Evolutionary conservation across 2,797 vertebrate genomes (phyloP).

Genomic region (Thaleichthys pacificus): DNA sequence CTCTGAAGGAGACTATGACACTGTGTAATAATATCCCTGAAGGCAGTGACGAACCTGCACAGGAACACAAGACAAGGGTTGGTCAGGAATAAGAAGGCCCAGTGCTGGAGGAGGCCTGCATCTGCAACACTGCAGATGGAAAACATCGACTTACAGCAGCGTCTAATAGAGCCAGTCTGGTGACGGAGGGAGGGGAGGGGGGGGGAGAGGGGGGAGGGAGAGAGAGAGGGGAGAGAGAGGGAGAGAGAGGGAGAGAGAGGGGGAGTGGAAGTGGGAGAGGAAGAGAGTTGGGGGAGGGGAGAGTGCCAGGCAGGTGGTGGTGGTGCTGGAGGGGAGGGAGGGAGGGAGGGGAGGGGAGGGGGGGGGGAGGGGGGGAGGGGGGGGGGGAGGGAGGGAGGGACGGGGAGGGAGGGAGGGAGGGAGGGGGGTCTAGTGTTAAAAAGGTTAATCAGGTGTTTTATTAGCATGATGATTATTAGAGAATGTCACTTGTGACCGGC

Average conservation of each 20-base stretch:
- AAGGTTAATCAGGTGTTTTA: too few relatives aligned
- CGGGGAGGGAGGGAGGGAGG: too few relatives aligned
- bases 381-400: too few relatives aligned
- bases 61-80: slow-evolving; percentile 45
- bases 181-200: not conserved
- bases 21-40: slow-evolving; percentile 44
- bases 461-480: too few relatives aligned
- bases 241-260: too few relatives aligned
- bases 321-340: not conserved
- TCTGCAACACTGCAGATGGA: slow-evolving; percentile 41
- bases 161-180: slow-evolving; percentile 49
- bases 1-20: slow-evolving; percentile 38
- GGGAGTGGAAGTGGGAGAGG: too few relatives aligned
- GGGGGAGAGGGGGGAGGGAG: slow-evolving; percentile 20
- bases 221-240: not conserved
- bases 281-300: too few relatives aligned
- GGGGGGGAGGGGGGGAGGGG: too few relatives aligned
- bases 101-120: slow-evolving; percentile 30
- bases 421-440: too few relatives aligned
- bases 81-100: slow-evolving; percentile 39
- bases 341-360: too few relatives aligned
- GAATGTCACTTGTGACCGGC: too few relatives aligned
- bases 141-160: slow-evolving; percentile 37
- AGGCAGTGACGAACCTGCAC: slow-evolving; percentile 51
- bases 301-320: too few relatives aligned